Evolutionary conservation across 2,888 invertebrate species (phyloP).

Genomic region (Macrophya annulata): DNA sequence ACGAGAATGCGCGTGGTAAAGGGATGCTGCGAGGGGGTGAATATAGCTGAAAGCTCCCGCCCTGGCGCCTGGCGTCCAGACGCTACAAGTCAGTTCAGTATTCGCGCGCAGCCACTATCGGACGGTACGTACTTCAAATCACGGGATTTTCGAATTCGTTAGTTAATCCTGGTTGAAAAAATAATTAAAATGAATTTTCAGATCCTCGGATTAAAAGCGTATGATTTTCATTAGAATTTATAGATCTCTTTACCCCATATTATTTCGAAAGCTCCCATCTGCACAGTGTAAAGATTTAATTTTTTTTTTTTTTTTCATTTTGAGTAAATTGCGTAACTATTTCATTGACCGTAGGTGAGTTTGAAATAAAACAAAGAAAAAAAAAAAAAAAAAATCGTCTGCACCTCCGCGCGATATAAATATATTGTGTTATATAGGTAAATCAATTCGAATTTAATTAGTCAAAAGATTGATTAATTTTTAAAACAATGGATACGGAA

Average conservation of each 20-base stretch:
- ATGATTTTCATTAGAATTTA: neutral
- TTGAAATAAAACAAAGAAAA: too few relatives aligned
- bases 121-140: slow-evolving; percentile 61
- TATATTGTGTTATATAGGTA: slow-evolving; percentile 13
- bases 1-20: slow-evolving; percentile 49
- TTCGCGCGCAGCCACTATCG: slow-evolving; percentile 74
- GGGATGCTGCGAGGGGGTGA: slow-evolving; percentile 52
- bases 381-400: neutral
- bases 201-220: neutral
- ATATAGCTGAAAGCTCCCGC: neutral
- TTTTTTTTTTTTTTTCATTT: neutral
- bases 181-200: neutral
- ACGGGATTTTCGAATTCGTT: neutral
- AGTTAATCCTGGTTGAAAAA: neutral
- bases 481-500: slow-evolving; percentile 45
- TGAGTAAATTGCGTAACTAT: neutral
- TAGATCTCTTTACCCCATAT: neutral
- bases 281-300: neutral
- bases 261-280: neutral
- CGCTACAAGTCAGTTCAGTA: slow-evolving; percentile 73
- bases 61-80: slow-evolving; percentile 67
- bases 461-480: slow-evolving; percentile 7
- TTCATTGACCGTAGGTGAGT: neutral
- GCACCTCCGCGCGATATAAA: neutral
- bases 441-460: neutral